These are phyloP conservation scores for Pogonomyrmex californicus DNA, from an alignment of 1,140 invertebrate species.

Conservation along the genomic window DNA sequence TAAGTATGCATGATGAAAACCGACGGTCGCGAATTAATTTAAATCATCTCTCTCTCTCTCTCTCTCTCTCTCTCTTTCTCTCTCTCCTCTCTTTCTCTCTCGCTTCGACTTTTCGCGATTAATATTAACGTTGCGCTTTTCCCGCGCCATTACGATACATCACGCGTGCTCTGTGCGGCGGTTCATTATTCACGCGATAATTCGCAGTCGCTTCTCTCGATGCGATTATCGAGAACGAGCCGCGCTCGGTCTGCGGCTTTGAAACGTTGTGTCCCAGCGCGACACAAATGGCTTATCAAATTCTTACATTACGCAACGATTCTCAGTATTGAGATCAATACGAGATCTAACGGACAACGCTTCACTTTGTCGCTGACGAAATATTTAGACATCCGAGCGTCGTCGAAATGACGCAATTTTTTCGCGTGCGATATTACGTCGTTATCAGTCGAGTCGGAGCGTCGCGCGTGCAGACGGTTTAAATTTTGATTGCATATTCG, in stretches of 20 bases:
- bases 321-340: neutral
- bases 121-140: slow-evolving; percentile 50
- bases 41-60: neutral
- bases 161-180: neutral
- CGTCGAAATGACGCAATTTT: neutral
- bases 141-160: slow-evolving; percentile 14
- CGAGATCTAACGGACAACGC: neutral
- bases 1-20: slow-evolving; percentile 48
- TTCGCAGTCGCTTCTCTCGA: slow-evolving; percentile 20
- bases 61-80: too few relatives aligned
- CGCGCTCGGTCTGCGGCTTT: neutral
- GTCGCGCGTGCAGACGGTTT: slow-evolving; percentile 38
- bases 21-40: slow-evolving; percentile 44
- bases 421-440: neutral
- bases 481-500: slow-evolving; percentile 62
- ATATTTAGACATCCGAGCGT: slow-evolving; percentile 3
- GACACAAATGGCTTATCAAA: too few relatives aligned
- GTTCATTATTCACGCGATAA: slow-evolving; percentile 32
- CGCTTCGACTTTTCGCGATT: slow-evolving; percentile 30
- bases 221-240: neutral
- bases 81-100: too few relatives aligned
- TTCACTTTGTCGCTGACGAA: neutral
- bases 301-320: neutral
- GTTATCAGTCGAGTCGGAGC: slow-evolving; percentile 5
- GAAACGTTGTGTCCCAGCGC: neutral